These are phyloP conservation scores for Rhopalosiphum nymphaeae DNA, from an alignment of 2,888 invertebrate genomes.

Conservation along the genomic window DNA sequence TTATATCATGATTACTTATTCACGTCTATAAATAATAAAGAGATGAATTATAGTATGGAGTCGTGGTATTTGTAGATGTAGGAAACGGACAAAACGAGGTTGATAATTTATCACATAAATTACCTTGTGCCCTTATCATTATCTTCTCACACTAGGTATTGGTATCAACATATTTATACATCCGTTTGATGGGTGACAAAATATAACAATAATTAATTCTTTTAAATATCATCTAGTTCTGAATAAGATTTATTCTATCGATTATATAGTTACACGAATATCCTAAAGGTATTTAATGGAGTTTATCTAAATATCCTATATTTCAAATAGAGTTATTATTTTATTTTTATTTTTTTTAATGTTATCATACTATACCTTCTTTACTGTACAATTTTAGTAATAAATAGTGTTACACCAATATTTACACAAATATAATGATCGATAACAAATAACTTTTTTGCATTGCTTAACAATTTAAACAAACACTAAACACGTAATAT, in stretches of 20 bases:
- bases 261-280: background rate
- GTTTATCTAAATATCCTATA: background rate
- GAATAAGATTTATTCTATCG: background rate
- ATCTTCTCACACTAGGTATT: background rate
- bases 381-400: background rate
- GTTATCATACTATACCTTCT: background rate
- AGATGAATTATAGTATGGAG: background rate
- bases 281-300: background rate
- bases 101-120: background rate
- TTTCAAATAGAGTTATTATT: background rate
- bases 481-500: background rate
- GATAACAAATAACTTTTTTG: background rate
- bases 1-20: background rate
- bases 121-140: background rate
- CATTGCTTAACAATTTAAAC: background rate
- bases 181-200: background rate
- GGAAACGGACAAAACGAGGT: background rate
- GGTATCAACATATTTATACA: background rate
- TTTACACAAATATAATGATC: background rate
- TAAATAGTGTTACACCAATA: background rate
- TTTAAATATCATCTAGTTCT: background rate
- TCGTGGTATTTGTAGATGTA: background rate
- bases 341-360: background rate
- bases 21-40: constrained; percentile 4
- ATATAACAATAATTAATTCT: background rate